Conservation (phyloP, 1,140 invertebrate species). For the Drosophila santomea region DNA sequence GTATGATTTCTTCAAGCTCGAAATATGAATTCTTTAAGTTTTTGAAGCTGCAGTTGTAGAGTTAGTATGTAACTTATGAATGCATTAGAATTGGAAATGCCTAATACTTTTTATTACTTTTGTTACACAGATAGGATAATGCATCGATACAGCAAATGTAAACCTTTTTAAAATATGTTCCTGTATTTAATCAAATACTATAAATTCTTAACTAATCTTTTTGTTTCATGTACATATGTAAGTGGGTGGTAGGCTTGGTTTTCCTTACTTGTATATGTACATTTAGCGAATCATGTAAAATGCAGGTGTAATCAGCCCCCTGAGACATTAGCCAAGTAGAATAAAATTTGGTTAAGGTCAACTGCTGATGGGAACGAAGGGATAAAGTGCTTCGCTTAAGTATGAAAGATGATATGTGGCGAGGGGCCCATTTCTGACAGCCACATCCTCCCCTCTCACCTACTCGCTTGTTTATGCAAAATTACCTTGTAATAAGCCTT, state of each 20-base stretch:
- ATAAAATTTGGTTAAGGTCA: slow-evolving; percentile 37
- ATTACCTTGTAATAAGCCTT: slow-evolving; percentile 38
- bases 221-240: too few species aligned
- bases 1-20: not conserved
- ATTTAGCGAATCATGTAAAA: slow-evolving; percentile 23
- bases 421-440: not conserved
- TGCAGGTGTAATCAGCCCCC: slow-evolving; percentile 28
- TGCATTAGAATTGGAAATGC: too few species aligned
- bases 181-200: too few species aligned
- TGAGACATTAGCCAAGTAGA: slow-evolving; percentile 13
- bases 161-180: too few species aligned
- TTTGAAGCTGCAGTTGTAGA: too few species aligned
- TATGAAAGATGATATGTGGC: slow-evolving; percentile 35
- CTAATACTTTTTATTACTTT: too few species aligned
- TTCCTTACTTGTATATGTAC: not conserved
- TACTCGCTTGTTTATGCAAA: slow-evolving; percentile 5
- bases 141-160: too few species aligned
- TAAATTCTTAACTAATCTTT: too few species aligned
- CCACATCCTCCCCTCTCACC: not conserved
- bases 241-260: not conserved
- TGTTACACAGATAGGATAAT: not conserved
- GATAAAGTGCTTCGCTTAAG: slow-evolving; percentile 25
- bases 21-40: too few species aligned
- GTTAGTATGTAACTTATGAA: too few species aligned
- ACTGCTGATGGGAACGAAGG: slow-evolving; percentile 4